Conservation (phyloP, 2,888 invertebrate genomes). For the Cephus pygmeus region DNA sequence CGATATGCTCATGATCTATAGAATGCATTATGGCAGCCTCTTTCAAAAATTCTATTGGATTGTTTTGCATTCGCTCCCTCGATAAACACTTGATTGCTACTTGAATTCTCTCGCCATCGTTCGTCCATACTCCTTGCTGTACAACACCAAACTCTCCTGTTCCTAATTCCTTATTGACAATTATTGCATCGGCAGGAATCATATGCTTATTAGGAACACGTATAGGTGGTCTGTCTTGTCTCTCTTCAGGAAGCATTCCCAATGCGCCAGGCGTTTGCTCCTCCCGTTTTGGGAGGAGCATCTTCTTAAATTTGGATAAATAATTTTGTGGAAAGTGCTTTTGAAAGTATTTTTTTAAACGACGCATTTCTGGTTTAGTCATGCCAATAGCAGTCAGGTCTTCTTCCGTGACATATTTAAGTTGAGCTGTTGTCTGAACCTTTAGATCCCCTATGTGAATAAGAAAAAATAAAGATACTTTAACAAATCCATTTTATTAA, state of each 20-base stretch:
- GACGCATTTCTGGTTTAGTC: conserved; percentile 93
- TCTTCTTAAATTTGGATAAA: conserved; percentile 89
- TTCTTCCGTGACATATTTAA: conserved; percentile 94
- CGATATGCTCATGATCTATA: conserved; percentile 96
- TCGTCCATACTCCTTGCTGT: conserved; percentile 97
- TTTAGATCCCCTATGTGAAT: conserved; percentile 75
- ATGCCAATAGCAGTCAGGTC: conserved; percentile 92
- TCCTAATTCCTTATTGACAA: conserved; percentile 93
- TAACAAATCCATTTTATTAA: not conserved
- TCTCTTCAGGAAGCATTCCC: conserved; percentile 60
- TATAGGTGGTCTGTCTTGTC: conserved; percentile 63
- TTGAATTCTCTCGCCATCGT: conserved; percentile 91
- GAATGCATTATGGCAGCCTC: conserved; percentile 99
- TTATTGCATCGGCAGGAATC: conserved; percentile 89
- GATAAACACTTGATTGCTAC: conserved; percentile 97
- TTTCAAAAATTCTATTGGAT: conserved; percentile 95
- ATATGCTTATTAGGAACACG: conserved; percentile 84
- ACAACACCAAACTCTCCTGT: conserved; percentile 98
- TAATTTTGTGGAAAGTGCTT: conserved; percentile 95
- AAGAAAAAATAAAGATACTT: not conserved
- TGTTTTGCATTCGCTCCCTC: conserved; percentile 94
- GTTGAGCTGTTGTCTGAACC: conserved; percentile 86
- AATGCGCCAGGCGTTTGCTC: conserved; percentile 58
- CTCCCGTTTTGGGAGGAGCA: conserved; percentile 73
- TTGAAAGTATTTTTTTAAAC: conserved; percentile 92